phyloP scores from a whole-genome alignment of 2,797 vertebrate species.

The Megaceryle alcyon region DNA sequence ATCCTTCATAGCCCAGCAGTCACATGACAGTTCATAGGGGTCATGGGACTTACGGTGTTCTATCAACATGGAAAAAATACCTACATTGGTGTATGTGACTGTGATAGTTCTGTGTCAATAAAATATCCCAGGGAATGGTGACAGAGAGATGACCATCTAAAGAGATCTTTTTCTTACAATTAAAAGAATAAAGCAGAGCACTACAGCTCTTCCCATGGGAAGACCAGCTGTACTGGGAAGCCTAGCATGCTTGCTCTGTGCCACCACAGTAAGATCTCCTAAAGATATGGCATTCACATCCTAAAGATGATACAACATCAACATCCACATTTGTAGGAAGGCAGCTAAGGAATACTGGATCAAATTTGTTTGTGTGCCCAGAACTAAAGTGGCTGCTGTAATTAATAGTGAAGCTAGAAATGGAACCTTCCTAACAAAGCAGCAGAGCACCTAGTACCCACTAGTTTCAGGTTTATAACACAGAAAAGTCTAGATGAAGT shows the following conservation, averaged over 20 bases:
- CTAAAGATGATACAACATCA: not conserved
- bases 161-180: not conserved
- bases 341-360: not conserved
- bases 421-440: not conserved
- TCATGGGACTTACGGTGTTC: not conserved
- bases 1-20: not conserved
- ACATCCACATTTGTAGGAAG: not conserved
- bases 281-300: not conserved
- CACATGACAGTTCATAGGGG: not conserved
- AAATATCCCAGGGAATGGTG: not conserved
- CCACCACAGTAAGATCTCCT: not conserved
- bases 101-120: not conserved
- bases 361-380: not conserved
- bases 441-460: not conserved
- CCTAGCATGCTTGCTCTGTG: not conserved
- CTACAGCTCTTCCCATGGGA: not conserved
- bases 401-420: not conserved
- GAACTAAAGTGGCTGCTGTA: not conserved
- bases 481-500: not conserved
- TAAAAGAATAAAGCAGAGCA: not conserved
- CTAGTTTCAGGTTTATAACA: not conserved
- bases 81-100: not conserved
- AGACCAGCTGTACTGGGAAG: not conserved
- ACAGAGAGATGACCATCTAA: not conserved
- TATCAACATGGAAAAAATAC: not conserved